phyloP scores from a whole-genome alignment of 2,888 invertebrate species.

The Drosophila formosana region DNA sequence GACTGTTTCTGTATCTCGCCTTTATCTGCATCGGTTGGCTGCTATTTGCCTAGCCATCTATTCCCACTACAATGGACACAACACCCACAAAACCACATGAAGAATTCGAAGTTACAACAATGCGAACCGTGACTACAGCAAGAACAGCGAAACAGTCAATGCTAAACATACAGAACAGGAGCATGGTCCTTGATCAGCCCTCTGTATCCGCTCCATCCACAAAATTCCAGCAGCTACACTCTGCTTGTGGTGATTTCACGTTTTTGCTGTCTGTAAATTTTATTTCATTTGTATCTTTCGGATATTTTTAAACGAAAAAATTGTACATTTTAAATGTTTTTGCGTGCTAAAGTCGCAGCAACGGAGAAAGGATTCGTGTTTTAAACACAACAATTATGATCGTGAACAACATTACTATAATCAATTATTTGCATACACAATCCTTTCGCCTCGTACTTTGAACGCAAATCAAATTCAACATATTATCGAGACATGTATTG shows the following conservation, averaged over 20 bases:
- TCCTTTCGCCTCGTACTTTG: constrained; percentile 34
- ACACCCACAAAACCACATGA: background rate
- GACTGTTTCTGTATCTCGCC: constrained; percentile 97
- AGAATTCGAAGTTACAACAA: constrained; percentile 2
- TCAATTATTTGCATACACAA: constrained; percentile 21
- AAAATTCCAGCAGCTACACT: constrained; percentile 36
- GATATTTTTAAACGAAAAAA: constrained; percentile 19
- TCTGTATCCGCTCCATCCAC: background rate
- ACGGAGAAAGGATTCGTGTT: constrained; percentile 20
- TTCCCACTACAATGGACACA: constrained; percentile 8
- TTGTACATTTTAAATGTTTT: constrained; percentile 27
- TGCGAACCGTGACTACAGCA: constrained; percentile 3
- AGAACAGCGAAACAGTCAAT: background rate
- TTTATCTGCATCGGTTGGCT: constrained; percentile 96
- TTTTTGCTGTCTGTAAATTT: constrained; percentile 34
- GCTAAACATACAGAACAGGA: constrained; percentile 5
- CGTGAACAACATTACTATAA: background rate
- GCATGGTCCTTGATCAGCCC: background rate
- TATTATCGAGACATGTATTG: constrained; percentile 41
- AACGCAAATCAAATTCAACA: constrained; percentile 26
- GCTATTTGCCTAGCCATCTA: constrained; percentile 90
- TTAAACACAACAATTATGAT: constrained; percentile 15
- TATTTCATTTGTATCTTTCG: constrained; percentile 11
- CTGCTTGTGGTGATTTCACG: constrained; percentile 29
- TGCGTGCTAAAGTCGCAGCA: constrained; percentile 12